A percentile compares a stretch with the other conserved stretches of the same genome.
Conservation (phyloP, 2,888 invertebrate species). For the Hymenopus coronatus region DNA sequence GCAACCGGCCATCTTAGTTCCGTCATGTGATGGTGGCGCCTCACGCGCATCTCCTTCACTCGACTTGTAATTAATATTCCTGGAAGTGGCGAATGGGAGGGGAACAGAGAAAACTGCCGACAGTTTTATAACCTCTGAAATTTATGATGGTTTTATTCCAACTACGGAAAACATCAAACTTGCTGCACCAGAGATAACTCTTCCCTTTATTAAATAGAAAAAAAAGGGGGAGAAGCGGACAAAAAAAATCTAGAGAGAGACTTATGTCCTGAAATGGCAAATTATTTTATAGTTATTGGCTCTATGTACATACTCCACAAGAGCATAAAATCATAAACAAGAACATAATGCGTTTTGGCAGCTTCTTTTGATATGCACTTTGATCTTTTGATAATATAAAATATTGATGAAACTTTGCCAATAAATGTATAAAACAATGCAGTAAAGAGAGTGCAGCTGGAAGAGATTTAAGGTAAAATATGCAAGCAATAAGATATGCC, state of each 20-base stretch:
- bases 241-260: background rate
- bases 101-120: conserved; percentile 7
- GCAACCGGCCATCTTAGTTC: conserved; percentile 11
- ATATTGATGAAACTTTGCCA: too few species aligned
- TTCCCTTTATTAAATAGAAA: conserved; percentile 3
- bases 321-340: background rate
- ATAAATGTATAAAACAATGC: too few species aligned
- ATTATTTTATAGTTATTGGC: background rate
- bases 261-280: background rate
- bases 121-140: conserved; percentile 12
- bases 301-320: background rate
- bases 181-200: background rate
- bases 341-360: background rate
- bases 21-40: conserved; percentile 18
- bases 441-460: too few species aligned
- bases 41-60: background rate
- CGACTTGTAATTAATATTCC: conserved; percentile 18
- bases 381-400: too few species aligned
- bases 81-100: background rate
- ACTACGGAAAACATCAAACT: conserved; percentile 9
- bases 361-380: too few species aligned
- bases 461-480: too few species aligned
- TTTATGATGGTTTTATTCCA: conserved; percentile 17
- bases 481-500: too few species aligned
- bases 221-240: background rate